Conservation (phyloP, 2,113 vertebrate genomes). For the Proterorhinus semilunaris region DNA sequence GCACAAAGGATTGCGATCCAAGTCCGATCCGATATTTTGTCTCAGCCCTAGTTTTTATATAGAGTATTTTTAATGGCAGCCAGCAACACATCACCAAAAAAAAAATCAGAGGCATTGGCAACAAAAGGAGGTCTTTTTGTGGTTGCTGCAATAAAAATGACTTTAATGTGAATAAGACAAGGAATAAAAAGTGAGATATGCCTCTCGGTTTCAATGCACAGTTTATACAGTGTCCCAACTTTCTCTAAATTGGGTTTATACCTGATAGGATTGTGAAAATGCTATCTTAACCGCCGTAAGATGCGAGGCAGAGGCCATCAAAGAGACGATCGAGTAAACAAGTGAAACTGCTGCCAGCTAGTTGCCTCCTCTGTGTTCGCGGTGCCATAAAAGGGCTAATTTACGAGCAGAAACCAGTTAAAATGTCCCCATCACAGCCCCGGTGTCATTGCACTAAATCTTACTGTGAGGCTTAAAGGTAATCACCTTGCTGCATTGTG, state of each 20-base stretch:
- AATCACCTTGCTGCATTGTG: conserved; percentile 47
- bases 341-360: conserved; percentile 7
- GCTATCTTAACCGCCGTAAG: not conserved
- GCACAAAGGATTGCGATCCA: no score
- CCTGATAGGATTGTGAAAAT: not conserved
- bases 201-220: not conserved
- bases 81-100: no score
- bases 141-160: not conserved
- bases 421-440: conserved; percentile 30
- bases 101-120: not conserved
- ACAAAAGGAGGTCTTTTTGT: not conserved
- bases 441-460: conserved; percentile 47
- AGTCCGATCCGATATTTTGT: no score
- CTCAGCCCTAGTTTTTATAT: no score
- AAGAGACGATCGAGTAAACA: conserved; percentile 9
- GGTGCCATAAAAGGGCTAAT: conserved; percentile 29
- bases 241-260: not conserved
- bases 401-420: conserved; percentile 39
- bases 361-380: conserved; percentile 15
- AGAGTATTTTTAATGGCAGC: no score
- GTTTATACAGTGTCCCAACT: not conserved
- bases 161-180: not conserved
- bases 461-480: conserved; percentile 35
- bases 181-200: not conserved
- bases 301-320: conserved; percentile 7